These are phyloP conservation scores for Frankliniella fusca DNA, from an alignment of 2,888 invertebrate genomes.

Conservation along the genomic window DNA sequence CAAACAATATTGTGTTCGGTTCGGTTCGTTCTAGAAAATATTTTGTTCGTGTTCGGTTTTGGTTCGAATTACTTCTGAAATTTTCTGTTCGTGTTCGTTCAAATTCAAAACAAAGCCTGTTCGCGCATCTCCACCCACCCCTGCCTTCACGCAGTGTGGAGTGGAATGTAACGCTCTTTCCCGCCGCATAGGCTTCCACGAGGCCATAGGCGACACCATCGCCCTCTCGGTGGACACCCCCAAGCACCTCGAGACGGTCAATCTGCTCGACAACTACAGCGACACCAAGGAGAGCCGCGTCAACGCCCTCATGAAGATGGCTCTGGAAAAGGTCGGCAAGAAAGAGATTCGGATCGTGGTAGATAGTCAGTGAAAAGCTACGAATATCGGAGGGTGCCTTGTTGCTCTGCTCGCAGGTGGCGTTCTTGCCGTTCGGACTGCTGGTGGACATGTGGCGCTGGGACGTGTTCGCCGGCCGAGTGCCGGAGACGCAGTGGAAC, in stretches of 20 bases:
- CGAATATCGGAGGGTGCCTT: too few species aligned
- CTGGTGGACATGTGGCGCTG: slow-evolving; percentile 83
- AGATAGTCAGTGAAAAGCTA: too few species aligned
- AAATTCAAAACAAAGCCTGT: too few species aligned
- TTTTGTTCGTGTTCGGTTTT: too few species aligned
- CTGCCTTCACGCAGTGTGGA: too few species aligned
- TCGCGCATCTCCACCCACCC: too few species aligned
- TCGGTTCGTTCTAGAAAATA: too few species aligned
- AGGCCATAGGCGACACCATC: slow-evolving; percentile 86
- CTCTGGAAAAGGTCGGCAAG: slow-evolving; percentile 64
- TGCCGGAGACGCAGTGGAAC: slow-evolving; percentile 73
- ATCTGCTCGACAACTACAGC: slow-evolving; percentile 62
- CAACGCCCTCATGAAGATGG: slow-evolving; percentile 77
- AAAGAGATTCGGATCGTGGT: too few species aligned
- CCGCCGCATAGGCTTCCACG: slow-evolving; percentile 71
- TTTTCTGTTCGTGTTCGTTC: too few species aligned
- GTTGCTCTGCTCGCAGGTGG: slow-evolving; percentile 47
- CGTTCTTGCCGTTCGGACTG: slow-evolving; percentile 77
- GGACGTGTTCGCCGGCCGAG: slow-evolving; percentile 73
- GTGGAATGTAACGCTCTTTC: too few species aligned
- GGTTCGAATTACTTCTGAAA: too few species aligned
- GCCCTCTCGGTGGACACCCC: slow-evolving; percentile 81
- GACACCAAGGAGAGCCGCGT: slow-evolving; percentile 78
- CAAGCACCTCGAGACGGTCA: slow-evolving; percentile 76
- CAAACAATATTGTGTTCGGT: too few species aligned